A percentile compares a stretch with the other conserved stretches of the same genome.
These are phyloP conservation scores for Cyclophora albipunctata DNA, from an alignment of 2,888 invertebrate species.

Conservation along the genomic window DNA sequence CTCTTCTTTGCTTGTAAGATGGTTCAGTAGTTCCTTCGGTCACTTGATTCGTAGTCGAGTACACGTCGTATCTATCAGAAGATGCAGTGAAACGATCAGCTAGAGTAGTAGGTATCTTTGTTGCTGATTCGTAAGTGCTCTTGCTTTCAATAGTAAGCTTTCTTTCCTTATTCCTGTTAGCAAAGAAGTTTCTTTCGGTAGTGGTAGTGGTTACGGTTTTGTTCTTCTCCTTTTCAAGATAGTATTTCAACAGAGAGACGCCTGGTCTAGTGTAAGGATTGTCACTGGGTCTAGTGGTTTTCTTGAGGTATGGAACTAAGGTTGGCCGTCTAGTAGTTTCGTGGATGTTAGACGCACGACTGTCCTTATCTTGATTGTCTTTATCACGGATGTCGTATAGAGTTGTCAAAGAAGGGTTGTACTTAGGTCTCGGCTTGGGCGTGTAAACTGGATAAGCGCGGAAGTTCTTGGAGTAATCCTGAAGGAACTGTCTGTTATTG, in stretches of 20 bases:
- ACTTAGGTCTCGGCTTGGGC: conserved; percentile 41
- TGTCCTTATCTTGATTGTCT: conserved; percentile 10
- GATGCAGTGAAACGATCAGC: conserved; percentile 34
- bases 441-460: conserved; percentile 64
- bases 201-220: conserved; percentile 42
- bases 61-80: conserved; percentile 41
- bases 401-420: conserved; percentile 58
- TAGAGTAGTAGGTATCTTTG: conserved; percentile 57
- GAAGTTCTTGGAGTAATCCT: conserved; percentile 54
- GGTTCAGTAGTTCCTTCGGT: conserved; percentile 46
- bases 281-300: conserved; percentile 47
- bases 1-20: conserved; percentile 78
- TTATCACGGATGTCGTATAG: conserved; percentile 60
- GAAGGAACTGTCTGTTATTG: conserved; percentile 60
- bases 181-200: conserved; percentile 39
- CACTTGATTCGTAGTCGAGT: conserved; percentile 34
- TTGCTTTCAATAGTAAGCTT: conserved; percentile 41
- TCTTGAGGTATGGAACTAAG: conserved; percentile 58
- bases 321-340: conserved; percentile 57
- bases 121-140: conserved; percentile 51
- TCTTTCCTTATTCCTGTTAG: conserved; percentile 33
- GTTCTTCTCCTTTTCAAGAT: conserved; percentile 57
- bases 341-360: conserved; percentile 22
- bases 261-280: conserved; percentile 69
- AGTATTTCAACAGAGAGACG: conserved; percentile 54